Conservation (phyloP, 2,888 invertebrate genomes). For the Ganaspis brasiliensis region DNA sequence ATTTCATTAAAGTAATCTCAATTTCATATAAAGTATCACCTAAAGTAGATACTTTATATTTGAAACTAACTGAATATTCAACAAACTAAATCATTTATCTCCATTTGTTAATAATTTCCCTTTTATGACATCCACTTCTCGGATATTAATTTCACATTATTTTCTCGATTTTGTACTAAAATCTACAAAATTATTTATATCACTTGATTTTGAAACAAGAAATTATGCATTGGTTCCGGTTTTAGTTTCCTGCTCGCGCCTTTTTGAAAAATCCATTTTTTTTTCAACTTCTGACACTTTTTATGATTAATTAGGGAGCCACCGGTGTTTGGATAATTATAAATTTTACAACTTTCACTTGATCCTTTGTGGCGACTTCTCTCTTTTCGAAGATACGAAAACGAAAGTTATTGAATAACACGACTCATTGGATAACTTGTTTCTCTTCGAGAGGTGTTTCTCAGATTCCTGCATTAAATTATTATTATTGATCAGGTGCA, state of each 20-base stretch:
- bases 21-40: background rate
- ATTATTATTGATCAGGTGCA: too few species aligned
- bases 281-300: background rate
- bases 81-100: too few species aligned
- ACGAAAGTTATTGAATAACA: slow-evolving; percentile 28
- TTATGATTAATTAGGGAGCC: slow-evolving; percentile 3
- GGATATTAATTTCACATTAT: background rate
- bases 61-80: too few species aligned
- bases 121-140: too few species aligned
- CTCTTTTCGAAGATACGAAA: slow-evolving; percentile 24
- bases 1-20: background rate
- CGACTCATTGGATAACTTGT: background rate
- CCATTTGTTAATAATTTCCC: too few species aligned
- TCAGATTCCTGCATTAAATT: background rate
- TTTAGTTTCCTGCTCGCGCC: too few species aligned
- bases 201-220: too few species aligned
- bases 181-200: background rate
- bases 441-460: background rate
- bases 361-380: slow-evolving; percentile 7
- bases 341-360: slow-evolving; percentile 25
- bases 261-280: background rate
- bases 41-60: too few species aligned
- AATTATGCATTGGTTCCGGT: too few species aligned
- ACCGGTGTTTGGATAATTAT: background rate
- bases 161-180: background rate